These are phyloP conservation scores for Brevimyrus niger DNA, from an alignment of 2,113 vertebrate genomes.

Conservation along the genomic window DNA sequence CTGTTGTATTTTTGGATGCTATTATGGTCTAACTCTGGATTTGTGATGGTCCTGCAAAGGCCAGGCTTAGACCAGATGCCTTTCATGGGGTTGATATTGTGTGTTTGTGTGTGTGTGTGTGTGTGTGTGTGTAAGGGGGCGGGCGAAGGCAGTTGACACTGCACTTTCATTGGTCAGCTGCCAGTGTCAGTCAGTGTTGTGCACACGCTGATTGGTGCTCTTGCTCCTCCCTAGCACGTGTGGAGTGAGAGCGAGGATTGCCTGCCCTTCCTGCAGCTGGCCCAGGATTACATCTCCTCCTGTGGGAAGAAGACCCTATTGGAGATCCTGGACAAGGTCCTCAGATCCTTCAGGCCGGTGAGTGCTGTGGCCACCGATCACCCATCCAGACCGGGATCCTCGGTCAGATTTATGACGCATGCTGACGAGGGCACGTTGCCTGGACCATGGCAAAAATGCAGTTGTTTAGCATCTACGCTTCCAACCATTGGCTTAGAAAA, in stretches of 20 bases:
- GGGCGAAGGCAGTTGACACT: background rate
- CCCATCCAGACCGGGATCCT: background rate
- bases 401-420: background rate
- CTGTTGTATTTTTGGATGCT: background rate
- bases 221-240: slow-evolving; percentile 70
- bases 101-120: too few relatives aligned
- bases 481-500: background rate
- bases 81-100: background rate
- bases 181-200: slow-evolving; percentile 2
- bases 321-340: slow-evolving; percentile 96
- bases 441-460: background rate
- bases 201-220: slow-evolving; percentile 27
- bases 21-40: background rate
- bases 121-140: too few relatives aligned
- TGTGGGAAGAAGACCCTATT: slow-evolving; percentile 96
- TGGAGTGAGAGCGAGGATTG: slow-evolving; percentile 99
- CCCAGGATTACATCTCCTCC: slow-evolving; percentile 97
- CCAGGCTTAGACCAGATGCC: background rate
- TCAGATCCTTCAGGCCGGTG: slow-evolving; percentile 96
- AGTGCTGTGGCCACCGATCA: slow-evolving; percentile 41
- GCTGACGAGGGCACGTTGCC: background rate
- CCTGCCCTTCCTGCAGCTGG: slow-evolving; percentile 90
- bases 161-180: slow-evolving; percentile 8
- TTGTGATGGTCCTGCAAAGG: background rate
- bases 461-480: background rate